A percentile compares a stretch with the other conserved stretches of the same genome.
Evolutionary conservation across 1,140 invertebrate species (phyloP).

Genomic region (Zophobas morio): DNA sequence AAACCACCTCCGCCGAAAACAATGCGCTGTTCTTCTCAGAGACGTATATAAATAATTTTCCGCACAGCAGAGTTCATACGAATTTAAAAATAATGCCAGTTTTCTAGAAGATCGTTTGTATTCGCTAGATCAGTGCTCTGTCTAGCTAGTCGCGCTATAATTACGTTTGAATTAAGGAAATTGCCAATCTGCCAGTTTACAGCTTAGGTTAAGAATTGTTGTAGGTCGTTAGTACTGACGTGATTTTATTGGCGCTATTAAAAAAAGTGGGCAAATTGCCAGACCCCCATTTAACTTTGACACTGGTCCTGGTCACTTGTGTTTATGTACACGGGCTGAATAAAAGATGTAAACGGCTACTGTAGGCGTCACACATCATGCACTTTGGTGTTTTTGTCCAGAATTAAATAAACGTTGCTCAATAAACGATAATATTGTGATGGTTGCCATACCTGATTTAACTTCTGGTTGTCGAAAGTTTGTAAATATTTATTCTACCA

Average conservation of each 20-base stretch:
- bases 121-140: background rate
- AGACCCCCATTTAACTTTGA: constrained; percentile 1
- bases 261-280: background rate
- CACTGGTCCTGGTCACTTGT: background rate
- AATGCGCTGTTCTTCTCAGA: background rate
- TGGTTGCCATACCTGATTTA: too few species aligned
- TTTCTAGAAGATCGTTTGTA: background rate
- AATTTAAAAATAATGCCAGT: background rate
- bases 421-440: too few species aligned
- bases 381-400: too few species aligned
- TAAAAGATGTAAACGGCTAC: too few species aligned
- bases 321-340: background rate
- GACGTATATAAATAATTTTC: background rate
- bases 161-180: constrained; percentile 21
- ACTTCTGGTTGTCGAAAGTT: too few species aligned
- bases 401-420: too few species aligned
- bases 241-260: constrained; percentile 22
- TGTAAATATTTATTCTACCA: too few species aligned
- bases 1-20: background rate
- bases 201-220: constrained; percentile 17
- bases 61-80: background rate
- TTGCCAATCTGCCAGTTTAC: constrained; percentile 1
- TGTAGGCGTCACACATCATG: too few species aligned
- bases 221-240: constrained; percentile 4
- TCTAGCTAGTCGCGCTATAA: background rate